Base-by-base conservation (phyloP, 2,888 invertebrate species). In the Anoncus sp. region DNA sequence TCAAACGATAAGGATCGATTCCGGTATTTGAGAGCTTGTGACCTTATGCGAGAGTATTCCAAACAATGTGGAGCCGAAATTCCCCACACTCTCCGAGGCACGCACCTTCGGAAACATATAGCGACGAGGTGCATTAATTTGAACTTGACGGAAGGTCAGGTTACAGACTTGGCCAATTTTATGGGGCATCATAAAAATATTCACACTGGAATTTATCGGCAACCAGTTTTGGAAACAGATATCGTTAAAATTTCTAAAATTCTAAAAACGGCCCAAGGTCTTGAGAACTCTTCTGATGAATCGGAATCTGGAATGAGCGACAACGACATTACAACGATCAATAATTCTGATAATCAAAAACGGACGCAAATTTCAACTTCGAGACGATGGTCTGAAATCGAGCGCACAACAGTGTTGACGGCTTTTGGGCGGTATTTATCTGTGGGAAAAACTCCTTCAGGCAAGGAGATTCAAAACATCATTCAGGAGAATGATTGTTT, bases 11-110 rank as follows among this genome's bases (percentile, higher is more conserved):
- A 51, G 3, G 72, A 77, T 45, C 24, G 66, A 40, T 53, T 47
- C n/a, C 70, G 74, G 74, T 80, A 85, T 59, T 59, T 85, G 12
- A 57, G 79, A 27, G 85, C 87, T 12, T 86, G 83, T 65, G 62
- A 70, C 38, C 59, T 86, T 49, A 63, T 86, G 43, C 57, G 85
- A 20, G 62, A 79, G 47, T 84, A 77, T 70, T 76, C 87, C 1
- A 22, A 9, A 9, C 40, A 70, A n/a, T 87, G 86, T 81, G 84
- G 83, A 2, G 85, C 86, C 10, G 47, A 63, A 43, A 47, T 74
- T 22, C 84, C 84, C 2, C 45, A 70, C 22, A 63, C 81, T 14
- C 77, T 87, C 22, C 63, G 80, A 24, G 82, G 80, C 10, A 83
- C 83, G 1, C 22, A 77, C 9, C 16, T 81, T 7, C 27, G 81